Percentiles rank a stretch among this genome's conserved stretches.
phyloP scores from a whole-genome alignment of 2,113 vertebrate species.

The Vombatus ursinus region DNA sequence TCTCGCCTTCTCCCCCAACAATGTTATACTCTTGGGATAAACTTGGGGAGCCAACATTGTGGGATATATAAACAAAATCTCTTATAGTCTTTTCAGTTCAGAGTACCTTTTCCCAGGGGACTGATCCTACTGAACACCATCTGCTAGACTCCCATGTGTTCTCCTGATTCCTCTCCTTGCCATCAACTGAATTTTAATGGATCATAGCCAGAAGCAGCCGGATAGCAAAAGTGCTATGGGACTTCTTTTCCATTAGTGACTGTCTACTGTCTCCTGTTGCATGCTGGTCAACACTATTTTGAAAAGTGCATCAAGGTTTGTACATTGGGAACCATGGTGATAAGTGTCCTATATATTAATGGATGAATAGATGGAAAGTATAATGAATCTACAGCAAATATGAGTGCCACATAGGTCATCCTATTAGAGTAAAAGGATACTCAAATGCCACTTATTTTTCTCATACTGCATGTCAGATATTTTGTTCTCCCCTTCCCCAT shows the following conservation, averaged over 20 bases:
- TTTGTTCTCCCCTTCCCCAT: conserved; percentile 3
- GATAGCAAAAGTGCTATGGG: neutral
- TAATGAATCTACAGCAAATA: neutral
- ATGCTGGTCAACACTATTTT: neutral
- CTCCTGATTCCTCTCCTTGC: neutral
- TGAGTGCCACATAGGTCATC: neutral
- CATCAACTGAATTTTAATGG: neutral
- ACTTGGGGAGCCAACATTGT: neutral
- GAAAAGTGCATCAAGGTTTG: neutral
- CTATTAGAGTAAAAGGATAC: neutral
- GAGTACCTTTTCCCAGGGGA: neutral
- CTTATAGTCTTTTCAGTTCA: neutral
- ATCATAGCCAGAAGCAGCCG: neutral
- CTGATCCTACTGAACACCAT: neutral
- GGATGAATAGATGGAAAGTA: neutral
- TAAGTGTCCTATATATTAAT: neutral
- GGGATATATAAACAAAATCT: neutral
- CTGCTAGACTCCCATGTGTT: neutral
- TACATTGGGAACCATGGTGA: neutral
- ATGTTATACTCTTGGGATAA: neutral
- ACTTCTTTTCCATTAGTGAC: neutral
- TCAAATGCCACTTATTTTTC: conserved; percentile 16
- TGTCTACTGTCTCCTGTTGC: neutral
- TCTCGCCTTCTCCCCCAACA: neutral
- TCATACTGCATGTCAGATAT: neutral